These are phyloP conservation scores for Pollenia angustigena DNA, from an alignment of 2,888 invertebrate species.

Conservation along the genomic window DNA sequence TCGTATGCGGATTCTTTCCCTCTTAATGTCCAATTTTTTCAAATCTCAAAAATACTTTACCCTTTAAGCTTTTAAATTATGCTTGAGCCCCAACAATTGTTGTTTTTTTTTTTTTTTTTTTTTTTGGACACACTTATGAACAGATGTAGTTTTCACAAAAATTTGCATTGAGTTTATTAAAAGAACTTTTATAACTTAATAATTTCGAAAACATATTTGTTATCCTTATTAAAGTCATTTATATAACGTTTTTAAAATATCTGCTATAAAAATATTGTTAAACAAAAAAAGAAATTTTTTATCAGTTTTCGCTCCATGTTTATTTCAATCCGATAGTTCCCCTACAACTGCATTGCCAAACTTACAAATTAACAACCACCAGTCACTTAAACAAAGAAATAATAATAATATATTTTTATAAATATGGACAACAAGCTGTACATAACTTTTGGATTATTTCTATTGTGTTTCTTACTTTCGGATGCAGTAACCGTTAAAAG, in stretches of 20 bases:
- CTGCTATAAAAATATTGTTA: neutral
- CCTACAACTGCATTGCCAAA: neutral
- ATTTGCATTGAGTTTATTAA: too few species aligned
- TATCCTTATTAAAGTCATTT: too few species aligned
- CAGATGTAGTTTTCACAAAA: too few species aligned
- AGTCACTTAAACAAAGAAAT: neutral
- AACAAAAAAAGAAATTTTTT: slow-evolving; percentile 15
- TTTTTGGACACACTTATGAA: too few species aligned
- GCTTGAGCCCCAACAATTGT: too few species aligned
- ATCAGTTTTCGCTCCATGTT: slow-evolving; percentile 60
- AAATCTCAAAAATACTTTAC: too few species aligned
- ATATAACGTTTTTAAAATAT: neutral
- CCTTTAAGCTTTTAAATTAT: too few species aligned
- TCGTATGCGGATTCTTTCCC: too few species aligned
- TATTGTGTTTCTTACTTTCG: slow-evolving; percentile 31
- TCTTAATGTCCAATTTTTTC: too few species aligned
- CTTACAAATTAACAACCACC: slow-evolving; percentile 18
- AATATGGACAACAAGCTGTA: slow-evolving; percentile 40
- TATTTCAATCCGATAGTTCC: slow-evolving; percentile 44
- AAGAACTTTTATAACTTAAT: too few species aligned
- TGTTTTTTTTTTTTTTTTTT: too few species aligned
- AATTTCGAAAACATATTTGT: too few species aligned
- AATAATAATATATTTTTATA: neutral
- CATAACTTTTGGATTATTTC: slow-evolving; percentile 17
- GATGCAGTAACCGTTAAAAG: slow-evolving; percentile 42